A percentile compares a stretch with the other conserved stretches of the same genome.
These are phyloP conservation scores for Mellivora capensis DNA, from an alignment of 2,113 vertebrate genomes.

Conservation along the genomic window DNA sequence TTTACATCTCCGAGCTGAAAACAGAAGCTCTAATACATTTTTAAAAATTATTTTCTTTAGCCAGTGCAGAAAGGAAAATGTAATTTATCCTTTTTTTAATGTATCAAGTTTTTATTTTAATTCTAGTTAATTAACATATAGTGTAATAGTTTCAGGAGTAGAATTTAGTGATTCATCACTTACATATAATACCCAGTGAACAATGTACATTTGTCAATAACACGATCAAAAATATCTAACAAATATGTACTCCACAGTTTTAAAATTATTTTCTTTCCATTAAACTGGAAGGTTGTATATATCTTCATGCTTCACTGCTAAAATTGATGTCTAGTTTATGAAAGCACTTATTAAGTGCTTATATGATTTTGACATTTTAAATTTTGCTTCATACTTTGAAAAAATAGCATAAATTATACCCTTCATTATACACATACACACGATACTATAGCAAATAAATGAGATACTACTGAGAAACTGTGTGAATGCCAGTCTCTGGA, in stretches of 20 bases:
- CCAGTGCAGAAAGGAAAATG: background rate
- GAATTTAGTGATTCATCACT: background rate
- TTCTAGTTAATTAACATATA: background rate
- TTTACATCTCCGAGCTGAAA: background rate
- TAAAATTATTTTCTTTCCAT: background rate
- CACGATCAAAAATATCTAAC: background rate
- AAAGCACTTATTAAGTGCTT: background rate
- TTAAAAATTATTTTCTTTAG: background rate
- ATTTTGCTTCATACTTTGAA: background rate
- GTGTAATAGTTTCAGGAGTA: background rate
- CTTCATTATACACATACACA: background rate
- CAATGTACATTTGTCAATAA: background rate
- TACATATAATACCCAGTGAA: background rate
- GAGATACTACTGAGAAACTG: background rate
- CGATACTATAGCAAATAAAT: background rate
- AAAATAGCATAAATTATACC: background rate
- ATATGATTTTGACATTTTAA: background rate
- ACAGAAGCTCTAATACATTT: background rate
- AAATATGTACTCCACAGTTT: background rate
- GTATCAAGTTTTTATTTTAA: background rate
- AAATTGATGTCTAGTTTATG: background rate
- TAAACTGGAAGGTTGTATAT: background rate
- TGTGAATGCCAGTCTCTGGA: background rate
- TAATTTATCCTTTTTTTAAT: background rate
- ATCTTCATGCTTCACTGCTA: background rate